Base-by-base conservation (phyloP, 2,113 vertebrate genomes). In the Pyxicephalus adspersus region DNA sequence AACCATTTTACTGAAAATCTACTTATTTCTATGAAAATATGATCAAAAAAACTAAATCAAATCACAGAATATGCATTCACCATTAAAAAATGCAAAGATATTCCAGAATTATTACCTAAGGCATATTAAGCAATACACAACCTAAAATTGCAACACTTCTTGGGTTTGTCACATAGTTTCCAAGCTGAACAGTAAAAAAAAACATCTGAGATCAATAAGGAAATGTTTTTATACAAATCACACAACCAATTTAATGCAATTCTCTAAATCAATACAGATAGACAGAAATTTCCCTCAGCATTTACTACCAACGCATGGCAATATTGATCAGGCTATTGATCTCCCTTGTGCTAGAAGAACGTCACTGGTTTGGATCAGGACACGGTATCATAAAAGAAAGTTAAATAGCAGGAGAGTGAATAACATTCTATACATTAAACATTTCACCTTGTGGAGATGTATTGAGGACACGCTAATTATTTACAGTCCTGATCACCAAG, bases 171-270 rank as follows among this genome's bases (percentile, higher is more conserved):
- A 72, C 83, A 0, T 45, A 68, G 58, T 28, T 31, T 77, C 65
- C 73, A 85, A 86, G 89, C 85, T 83, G 90, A 92, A 89, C 85
- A 90, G 85, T 89, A 84, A 77, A 77, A 83, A 83, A 85, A 65
- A 86, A 87, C 89, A 85, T 67, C 82, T 89, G 86, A 90, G 87
- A 91, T 92, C 90, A 89, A 91, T 92, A 91, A 89, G 88, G 86
- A 93, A 93, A 91, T 91, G 88, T 91, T 92, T 93, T 93, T 91
- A 90, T 92, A 92, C 86, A 89, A 91, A 92, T 94, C 90, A 92
- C 88, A 91, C 88, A 91, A 92, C 84, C 89, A 89, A 94, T 94
- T 91, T 91, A 89, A 91, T 90, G 88, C 87, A 91, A 92, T 92
- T 92, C 86, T 89, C 83, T 83, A 23, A 50, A 93, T 93, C 92